phyloP scores from a whole-genome alignment of 2,113 vertebrate species.

The Setophaga kirtlandii region DNA sequence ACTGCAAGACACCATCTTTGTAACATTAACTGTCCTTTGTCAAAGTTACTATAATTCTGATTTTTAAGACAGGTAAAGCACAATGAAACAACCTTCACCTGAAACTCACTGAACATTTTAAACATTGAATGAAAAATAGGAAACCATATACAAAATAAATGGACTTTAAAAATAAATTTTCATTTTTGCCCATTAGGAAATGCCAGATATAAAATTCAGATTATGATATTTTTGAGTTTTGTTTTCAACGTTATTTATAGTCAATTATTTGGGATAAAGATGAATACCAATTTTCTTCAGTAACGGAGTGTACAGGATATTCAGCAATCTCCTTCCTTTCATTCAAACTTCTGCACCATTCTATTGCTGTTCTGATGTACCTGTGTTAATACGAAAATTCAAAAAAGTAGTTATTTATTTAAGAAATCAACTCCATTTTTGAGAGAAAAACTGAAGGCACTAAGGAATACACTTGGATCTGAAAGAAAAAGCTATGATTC shows the following conservation, averaged over 20 bases:
- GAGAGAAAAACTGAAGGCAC: neutral
- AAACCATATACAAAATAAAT: neutral
- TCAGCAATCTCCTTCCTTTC: neutral
- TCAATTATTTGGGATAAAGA: conserved; percentile 3
- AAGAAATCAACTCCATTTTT: neutral
- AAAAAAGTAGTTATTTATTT: neutral
- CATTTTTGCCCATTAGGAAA: neutral
- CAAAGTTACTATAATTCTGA: neutral
- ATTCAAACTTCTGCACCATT: conserved; percentile 75
- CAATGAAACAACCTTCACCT: neutral
- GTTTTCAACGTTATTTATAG: neutral
- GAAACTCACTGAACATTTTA: neutral
- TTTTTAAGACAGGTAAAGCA: neutral
- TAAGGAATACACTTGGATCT: neutral
- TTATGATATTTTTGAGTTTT: neutral
- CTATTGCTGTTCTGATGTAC: conserved; percentile 66
- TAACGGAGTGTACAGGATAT: neutral
- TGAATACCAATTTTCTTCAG: conserved; percentile 73
- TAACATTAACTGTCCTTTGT: neutral
- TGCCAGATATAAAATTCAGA: neutral
- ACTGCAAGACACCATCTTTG: neutral
- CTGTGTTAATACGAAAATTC: conserved; percentile 51
- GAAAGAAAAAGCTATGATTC: neutral
- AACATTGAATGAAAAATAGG: neutral
- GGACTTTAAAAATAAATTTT: neutral